phyloP scores from a whole-genome alignment of 92 coral and sea anemone species.

The Phymanthus crucifer region DNA sequence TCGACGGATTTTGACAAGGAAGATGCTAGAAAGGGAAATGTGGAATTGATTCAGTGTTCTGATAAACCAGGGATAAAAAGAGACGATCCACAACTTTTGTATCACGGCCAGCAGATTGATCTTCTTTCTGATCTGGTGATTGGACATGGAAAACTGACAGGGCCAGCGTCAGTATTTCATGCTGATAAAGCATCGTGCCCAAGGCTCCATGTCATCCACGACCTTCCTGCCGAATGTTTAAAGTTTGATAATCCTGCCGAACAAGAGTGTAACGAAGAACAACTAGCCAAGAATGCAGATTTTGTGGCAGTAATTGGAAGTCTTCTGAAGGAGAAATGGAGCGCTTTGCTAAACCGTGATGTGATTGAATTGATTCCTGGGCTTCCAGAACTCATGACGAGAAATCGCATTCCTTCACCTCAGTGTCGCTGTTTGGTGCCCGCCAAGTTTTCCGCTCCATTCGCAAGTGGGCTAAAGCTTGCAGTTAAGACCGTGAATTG shows the following conservation, averaged over 20 bases:
- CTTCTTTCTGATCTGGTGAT: slow-evolving; percentile 46
- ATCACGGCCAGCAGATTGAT: slow-evolving; percentile 31
- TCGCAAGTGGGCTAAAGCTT: slow-evolving; percentile 29
- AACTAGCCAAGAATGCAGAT: slow-evolving; percentile 47
- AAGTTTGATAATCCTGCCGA: background rate
- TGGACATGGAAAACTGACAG: slow-evolving; percentile 54
- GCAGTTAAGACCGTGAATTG: slow-evolving; percentile 39
- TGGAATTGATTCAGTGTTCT: slow-evolving; percentile 38
- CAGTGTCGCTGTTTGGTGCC: slow-evolving; percentile 51
- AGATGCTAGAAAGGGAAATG: slow-evolving; percentile 52
- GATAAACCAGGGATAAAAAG: background rate
- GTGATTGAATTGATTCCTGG: slow-evolving; percentile 56
- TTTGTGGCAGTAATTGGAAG: slow-evolving; percentile 54
- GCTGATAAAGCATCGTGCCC: slow-evolving; percentile 41
- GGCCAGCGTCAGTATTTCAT: slow-evolving; percentile 48
- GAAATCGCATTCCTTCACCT: slow-evolving; percentile 45
- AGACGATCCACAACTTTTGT: slow-evolving; percentile 30
- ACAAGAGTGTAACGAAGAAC: slow-evolving; percentile 30
- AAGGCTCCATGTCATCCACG: slow-evolving; percentile 50
- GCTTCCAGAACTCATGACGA: slow-evolving; percentile 28
- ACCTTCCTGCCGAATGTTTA: slow-evolving; percentile 33
- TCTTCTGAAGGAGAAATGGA: slow-evolving; percentile 55
- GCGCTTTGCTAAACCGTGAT: slow-evolving; percentile 32
- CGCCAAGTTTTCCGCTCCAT: slow-evolving; percentile 12
- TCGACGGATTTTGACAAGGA: slow-evolving; percentile 41